These are phyloP conservation scores for Pachycephala philippinensis DNA, from an alignment of 2,113 vertebrate genomes.

Conservation along the genomic window DNA sequence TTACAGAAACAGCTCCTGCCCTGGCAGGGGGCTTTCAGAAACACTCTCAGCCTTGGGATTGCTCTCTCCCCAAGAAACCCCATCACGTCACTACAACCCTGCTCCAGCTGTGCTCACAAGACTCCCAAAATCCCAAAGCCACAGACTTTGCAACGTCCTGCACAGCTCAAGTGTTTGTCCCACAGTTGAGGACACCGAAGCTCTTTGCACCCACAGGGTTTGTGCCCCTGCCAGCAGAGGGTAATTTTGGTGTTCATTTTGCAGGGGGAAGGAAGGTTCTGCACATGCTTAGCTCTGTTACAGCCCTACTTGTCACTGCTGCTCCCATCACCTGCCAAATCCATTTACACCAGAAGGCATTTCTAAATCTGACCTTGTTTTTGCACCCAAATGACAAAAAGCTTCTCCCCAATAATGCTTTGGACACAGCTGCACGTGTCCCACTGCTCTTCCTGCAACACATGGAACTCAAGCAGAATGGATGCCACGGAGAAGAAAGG, in stretches of 20 bases:
- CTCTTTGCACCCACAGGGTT: background rate
- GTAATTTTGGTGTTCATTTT: background rate
- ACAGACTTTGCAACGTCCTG: background rate
- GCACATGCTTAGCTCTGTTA: background rate
- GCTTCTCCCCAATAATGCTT: background rate
- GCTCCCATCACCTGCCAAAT: background rate
- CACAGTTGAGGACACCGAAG: background rate
- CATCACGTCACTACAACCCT: background rate
- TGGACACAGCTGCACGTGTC: background rate
- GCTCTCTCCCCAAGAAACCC: background rate
- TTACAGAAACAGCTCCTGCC: background rate
- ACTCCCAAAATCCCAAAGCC: background rate
- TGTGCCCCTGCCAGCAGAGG: background rate
- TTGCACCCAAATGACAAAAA: background rate
- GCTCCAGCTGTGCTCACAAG: accelerated
- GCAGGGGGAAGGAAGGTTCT: background rate
- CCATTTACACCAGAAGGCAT: background rate
- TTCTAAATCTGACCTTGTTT: background rate
- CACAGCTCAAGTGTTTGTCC: background rate
- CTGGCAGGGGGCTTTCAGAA: background rate
- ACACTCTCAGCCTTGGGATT: background rate
- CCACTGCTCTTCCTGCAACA: background rate
- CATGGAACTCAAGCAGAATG: accelerated
- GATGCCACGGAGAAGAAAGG: background rate
- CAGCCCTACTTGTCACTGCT: background rate